These are phyloP conservation scores for Patella depressa DNA, from an alignment of 2,888 invertebrate species.

Conservation along the genomic window DNA sequence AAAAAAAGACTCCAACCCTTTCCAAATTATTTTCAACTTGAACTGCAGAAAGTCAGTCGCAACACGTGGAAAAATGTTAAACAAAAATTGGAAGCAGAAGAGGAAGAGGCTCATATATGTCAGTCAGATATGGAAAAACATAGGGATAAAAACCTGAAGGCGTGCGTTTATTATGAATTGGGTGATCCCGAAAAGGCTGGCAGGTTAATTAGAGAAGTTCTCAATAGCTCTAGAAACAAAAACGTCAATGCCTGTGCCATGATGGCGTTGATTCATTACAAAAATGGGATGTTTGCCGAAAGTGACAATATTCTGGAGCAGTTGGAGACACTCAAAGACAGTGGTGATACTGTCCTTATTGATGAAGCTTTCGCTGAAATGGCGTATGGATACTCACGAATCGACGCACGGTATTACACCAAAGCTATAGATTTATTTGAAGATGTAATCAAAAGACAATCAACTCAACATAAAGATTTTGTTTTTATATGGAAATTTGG, in stretches of 20 bases:
- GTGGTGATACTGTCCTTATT: neutral
- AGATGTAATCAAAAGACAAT: neutral
- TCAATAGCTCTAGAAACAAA: neutral
- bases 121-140: neutral
- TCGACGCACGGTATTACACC: neutral
- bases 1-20: neutral
- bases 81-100: neutral
- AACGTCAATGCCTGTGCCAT: neutral
- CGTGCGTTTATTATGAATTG: neutral
- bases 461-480: neutral
- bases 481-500: neutral
- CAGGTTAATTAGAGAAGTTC: neutral
- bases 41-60: neutral
- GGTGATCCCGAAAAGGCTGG: neutral
- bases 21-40: constrained; percentile 7
- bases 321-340: neutral
- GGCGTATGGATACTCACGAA: neutral
- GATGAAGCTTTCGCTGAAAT: neutral
- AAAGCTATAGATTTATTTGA: neutral
- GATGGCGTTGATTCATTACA: neutral
- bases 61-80: neutral
- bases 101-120: neutral
- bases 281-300: neutral
- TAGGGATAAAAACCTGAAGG: neutral
- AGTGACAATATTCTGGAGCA: neutral